These are phyloP conservation scores for Cataglyphis altisquamis DNA, from an alignment of 2,888 invertebrate species.

Conservation along the genomic window DNA sequence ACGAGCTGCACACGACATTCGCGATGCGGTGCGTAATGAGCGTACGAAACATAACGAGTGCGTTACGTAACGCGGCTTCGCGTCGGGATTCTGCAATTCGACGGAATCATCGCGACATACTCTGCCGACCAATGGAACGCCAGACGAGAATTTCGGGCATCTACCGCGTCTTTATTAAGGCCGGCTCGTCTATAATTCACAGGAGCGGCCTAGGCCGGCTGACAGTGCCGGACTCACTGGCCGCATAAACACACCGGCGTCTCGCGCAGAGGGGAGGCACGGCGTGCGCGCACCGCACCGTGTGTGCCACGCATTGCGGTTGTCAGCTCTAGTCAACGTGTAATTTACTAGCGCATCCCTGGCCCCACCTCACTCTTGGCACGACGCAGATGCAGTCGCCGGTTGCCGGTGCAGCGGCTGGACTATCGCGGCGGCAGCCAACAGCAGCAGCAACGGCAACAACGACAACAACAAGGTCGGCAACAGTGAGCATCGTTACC, in stretches of 20 bases:
- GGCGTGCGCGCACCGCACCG: slow-evolving; percentile 60
- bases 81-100: slow-evolving; percentile 60
- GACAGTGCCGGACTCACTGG: slow-evolving; percentile 74
- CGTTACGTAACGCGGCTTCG: slow-evolving; percentile 11
- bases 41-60: slow-evolving; percentile 11
- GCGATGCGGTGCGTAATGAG: neutral
- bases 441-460: slow-evolving; percentile 58
- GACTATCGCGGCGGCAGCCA: slow-evolving; percentile 52
- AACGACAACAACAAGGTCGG: slow-evolving; percentile 54
- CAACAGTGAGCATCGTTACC: slow-evolving; percentile 65
- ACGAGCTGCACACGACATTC: slow-evolving; percentile 2
- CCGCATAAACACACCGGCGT: slow-evolving; percentile 76
- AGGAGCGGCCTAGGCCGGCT: slow-evolving; percentile 64
- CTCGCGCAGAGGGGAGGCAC: slow-evolving; percentile 66
- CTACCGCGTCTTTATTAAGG: slow-evolving; percentile 75
- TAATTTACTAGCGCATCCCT: slow-evolving; percentile 80
- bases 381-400: slow-evolving; percentile 76
- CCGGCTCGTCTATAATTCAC: slow-evolving; percentile 77
- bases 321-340: slow-evolving; percentile 84
- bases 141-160: slow-evolving; percentile 74
- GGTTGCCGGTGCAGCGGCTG: slow-evolving; percentile 60
- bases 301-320: slow-evolving; percentile 80
- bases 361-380: slow-evolving; percentile 54
- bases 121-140: slow-evolving; percentile 69
- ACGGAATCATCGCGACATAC: slow-evolving; percentile 56